These are phyloP conservation scores for Tragelaphus strepsiceros DNA, from an alignment of 2,113 vertebrate species.

Conservation along the genomic window DNA sequence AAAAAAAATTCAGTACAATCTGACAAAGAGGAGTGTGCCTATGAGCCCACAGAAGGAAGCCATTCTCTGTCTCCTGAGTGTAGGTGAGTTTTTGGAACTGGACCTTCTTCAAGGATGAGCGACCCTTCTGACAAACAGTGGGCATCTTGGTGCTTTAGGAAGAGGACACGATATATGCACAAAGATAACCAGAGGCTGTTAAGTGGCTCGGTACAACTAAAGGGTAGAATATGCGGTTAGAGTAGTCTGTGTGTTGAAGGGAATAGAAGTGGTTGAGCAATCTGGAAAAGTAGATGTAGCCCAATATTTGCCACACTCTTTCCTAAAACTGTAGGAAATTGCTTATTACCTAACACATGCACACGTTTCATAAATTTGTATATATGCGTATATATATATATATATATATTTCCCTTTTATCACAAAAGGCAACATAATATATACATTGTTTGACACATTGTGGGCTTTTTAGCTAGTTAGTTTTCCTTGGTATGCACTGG, in stretches of 20 bases:
- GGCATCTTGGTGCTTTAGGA: neutral
- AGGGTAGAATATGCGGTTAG: accelerated
- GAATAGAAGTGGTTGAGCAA: too few species aligned
- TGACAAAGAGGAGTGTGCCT: neutral
- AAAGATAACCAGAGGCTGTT: neutral
- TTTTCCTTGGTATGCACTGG: neutral
- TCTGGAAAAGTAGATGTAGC: neutral
- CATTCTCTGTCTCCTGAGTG: neutral
- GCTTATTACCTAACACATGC: neutral
- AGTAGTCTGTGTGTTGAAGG: neutral
- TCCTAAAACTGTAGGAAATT: neutral
- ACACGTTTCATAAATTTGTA: neutral
- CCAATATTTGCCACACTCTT: neutral
- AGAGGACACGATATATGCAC: neutral
- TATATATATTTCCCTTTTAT: neutral
- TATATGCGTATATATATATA: neutral
- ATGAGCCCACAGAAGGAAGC: neutral
- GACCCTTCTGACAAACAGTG: neutral
- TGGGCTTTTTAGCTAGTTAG: neutral
- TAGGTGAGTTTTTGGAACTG: neutral
- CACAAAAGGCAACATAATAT: neutral
- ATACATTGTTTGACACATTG: neutral
- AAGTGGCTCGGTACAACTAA: neutral
- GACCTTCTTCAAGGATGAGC: neutral
- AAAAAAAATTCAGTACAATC: neutral